Conservation (phyloP, 53 echinoderm and acorn worm genomes). For the Arbacia lixula region DNA sequence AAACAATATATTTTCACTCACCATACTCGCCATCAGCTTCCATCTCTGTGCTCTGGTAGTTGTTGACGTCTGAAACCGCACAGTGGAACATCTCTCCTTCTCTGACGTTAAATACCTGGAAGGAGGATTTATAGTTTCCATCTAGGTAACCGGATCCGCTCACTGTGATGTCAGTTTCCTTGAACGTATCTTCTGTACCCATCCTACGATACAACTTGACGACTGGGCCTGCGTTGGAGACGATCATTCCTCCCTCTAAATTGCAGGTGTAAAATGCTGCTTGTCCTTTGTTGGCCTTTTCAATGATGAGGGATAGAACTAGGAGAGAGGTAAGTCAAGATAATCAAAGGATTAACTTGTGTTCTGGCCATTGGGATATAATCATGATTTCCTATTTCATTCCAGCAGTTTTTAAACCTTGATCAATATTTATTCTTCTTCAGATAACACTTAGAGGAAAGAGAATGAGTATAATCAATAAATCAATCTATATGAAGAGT, state of each 20-base stretch:
- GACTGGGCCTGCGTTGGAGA: constrained; percentile 13
- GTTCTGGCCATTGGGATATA: no score
- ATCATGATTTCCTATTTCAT: no score
- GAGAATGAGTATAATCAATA: no score
- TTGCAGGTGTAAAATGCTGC: constrained; percentile 18
- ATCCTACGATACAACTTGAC: constrained; percentile 21
- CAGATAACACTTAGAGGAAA: no score
- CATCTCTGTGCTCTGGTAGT: not conserved
- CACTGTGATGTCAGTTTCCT: not conserved
- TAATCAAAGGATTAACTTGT: no score
- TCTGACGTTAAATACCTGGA: not conserved
- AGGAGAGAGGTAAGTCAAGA: no score
- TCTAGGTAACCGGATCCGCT: not conserved
- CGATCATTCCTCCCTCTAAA: constrained; percentile 18
- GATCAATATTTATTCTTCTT: no score
- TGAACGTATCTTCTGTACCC: not conserved
- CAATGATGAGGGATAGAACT: no score
- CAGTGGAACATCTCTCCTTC: constrained; percentile 15
- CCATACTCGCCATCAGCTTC: constrained; percentile 7
- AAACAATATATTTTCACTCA: not conserved
- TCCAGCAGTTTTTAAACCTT: no score
- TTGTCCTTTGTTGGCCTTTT: constrained; percentile 53
- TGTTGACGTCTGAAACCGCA: constrained; percentile 15
- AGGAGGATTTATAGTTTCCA: not conserved
- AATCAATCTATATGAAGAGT: no score